Evolutionary conservation across 1,140 invertebrate genomes (phyloP).

Genomic region (Fopius arisanus): DNA sequence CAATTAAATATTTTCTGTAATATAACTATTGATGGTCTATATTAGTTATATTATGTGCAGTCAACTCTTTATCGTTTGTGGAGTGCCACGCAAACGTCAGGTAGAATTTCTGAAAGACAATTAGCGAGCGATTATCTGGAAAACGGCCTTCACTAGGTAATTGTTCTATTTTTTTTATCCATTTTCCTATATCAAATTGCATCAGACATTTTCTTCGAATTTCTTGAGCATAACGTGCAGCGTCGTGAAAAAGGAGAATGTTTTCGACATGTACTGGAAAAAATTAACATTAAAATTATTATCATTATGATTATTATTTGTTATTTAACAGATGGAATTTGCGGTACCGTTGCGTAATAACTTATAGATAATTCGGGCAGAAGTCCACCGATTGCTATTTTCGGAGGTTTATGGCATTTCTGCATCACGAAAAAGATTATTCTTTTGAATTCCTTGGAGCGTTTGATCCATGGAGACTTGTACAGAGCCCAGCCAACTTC

Average conservation of each 20-base stretch:
- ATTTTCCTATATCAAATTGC: background rate
- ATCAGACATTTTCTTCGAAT: background rate
- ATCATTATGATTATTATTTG: background rate
- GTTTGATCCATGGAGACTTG: slow-evolving; percentile 34
- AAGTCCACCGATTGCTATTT: slow-evolving; percentile 28
- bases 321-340: background rate
- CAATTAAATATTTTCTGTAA: too few relatives aligned
- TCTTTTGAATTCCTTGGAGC: background rate
- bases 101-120: too few relatives aligned
- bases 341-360: slow-evolving; percentile 38
- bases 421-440: slow-evolving; percentile 25
- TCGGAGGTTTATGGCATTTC: slow-evolving; percentile 30
- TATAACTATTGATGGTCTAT: too few relatives aligned
- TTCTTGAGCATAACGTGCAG: slow-evolving; percentile 11
- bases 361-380: slow-evolving; percentile 38
- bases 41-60: too few relatives aligned
- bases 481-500: slow-evolving; percentile 23
- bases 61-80: too few relatives aligned
- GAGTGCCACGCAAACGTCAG: too few relatives aligned
- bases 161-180: too few relatives aligned
- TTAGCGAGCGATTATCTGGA: too few relatives aligned
- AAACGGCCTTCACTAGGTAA: too few relatives aligned
- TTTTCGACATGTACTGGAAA: slow-evolving; percentile 36
- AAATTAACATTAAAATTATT: background rate
- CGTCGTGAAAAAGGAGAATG: slow-evolving; percentile 33